Evolutionary conservation across 2,113 vertebrate species (phyloP).

Genomic region (Odocoileus virginianus): DNA sequence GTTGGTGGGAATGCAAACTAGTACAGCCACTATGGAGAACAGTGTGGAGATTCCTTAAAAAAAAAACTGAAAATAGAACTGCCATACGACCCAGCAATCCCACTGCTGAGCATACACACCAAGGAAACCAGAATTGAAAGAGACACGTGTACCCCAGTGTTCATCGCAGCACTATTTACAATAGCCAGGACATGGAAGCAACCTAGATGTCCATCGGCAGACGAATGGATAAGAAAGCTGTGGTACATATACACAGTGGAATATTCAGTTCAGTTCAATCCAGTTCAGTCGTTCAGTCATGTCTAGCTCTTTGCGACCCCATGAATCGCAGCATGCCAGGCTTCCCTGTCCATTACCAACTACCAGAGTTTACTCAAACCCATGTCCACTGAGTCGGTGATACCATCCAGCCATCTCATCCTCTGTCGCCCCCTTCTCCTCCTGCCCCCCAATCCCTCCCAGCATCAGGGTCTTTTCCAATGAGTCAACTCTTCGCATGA

Average conservation of each 20-base stretch:
- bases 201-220: not conserved
- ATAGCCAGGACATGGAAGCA: not conserved
- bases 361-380: too few relatives aligned
- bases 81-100: not conserved
- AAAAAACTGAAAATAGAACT: not conserved
- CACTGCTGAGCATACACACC: not conserved
- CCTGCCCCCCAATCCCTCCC: too few relatives aligned
- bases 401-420: too few relatives aligned
- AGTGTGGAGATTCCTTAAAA: not conserved
- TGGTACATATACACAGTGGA: not conserved
- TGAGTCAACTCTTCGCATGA: too few relatives aligned
- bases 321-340: too few relatives aligned
- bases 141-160: not conserved
- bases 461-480: too few relatives aligned
- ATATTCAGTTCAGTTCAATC: not conserved
- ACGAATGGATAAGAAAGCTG: not conserved
- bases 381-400: too few relatives aligned
- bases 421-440: too few relatives aligned
- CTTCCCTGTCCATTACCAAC: too few relatives aligned
- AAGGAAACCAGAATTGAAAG: not conserved
- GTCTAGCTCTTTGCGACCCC: fast-evolving
- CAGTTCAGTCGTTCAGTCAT: too few relatives aligned
- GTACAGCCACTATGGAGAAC: not conserved
- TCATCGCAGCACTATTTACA: not conserved
- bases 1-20: not conserved